Evolutionary conservation across 2,113 vertebrate genomes (phyloP).

Genomic region (Todiramphus saurophagus): DNA sequence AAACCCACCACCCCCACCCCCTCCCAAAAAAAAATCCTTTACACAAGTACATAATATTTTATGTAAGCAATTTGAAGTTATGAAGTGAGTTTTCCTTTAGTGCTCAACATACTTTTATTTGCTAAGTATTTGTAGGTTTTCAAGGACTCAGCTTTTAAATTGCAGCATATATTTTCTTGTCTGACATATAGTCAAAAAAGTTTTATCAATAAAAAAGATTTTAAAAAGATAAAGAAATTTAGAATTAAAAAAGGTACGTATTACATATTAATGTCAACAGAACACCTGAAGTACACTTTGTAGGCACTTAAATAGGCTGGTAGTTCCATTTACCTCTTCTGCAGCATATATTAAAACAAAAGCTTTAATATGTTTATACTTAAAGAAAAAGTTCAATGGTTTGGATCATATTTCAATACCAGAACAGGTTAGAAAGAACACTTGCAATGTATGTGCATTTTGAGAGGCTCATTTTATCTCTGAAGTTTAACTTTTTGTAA

Average conservation of each 20-base stretch:
- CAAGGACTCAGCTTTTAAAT: not conserved
- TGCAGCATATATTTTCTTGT: not conserved
- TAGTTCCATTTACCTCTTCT: not conserved
- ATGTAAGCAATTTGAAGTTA: not conserved
- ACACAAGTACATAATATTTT: not conserved
- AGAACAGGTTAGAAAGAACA: not conserved
- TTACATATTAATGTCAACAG: not conserved
- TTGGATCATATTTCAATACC: not conserved
- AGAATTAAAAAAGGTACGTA: not conserved
- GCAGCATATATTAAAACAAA: not conserved
- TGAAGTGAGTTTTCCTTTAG: not conserved
- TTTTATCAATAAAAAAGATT: not conserved
- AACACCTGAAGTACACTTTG: not conserved
- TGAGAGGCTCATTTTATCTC: not conserved
- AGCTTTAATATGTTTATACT: not conserved
- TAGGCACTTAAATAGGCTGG: not conserved
- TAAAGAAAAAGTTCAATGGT: not conserved
- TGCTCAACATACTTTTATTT: not conserved
- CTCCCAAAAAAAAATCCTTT: not conserved
- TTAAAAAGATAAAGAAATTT: not conserved
- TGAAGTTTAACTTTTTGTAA: not conserved
- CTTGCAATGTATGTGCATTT: rapidly evolving
- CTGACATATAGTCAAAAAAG: not conserved
- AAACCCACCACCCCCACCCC: no score
- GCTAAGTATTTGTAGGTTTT: not conserved